Evolutionary conservation across 2,888 invertebrate species (phyloP), one percentile per base, ranked within the genome.

Genomic region (Agrochola circellaris): DNA sequence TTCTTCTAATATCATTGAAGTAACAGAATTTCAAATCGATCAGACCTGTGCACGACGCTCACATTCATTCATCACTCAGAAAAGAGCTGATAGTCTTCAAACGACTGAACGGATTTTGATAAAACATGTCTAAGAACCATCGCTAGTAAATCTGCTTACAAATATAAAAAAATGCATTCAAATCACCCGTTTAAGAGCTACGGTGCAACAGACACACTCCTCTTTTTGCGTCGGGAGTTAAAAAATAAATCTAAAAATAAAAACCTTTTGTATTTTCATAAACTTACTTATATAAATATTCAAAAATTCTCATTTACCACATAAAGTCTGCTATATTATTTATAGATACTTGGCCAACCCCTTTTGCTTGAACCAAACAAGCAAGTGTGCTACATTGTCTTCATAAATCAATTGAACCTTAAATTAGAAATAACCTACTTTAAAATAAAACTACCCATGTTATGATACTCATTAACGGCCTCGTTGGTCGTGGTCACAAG

Each of bases 381-480:
- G n/a, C 34, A 38, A 17, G 13, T 30, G 34, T n/a, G 34, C 26
- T 65, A 64, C 8, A 74, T 56, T 60, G 9, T 72, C 58, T 13
- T 42, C 54, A 79, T 73, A 79, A 81, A 79, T 75, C 66, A 64
- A 74, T 68, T 5, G n/a, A n/a, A 72, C 61, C 13, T 75, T 58
- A 48, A 73, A 79, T 84, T 68, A 65, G 23, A 67, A 68, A 56
- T 5, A 69, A 30, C 20, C 9, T 20, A 20, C 15, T 62, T 62
- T 66, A 64, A 48, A 74, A 62, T 56, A 45, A 72, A 48, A 60
- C 17, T n/a, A 45, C 15, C 4, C 48, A 3, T 66, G 26, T 30
- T 30, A 69, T 17, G 51, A 26, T 38, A 72, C 56, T 56, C 13
- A 13, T n/a, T 56, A n/a, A 56, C 13, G 13, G 5, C 11, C n/a